A percentile compares a stretch with the other conserved stretches of the same genome.
phyloP scores from a whole-genome alignment of 2,113 vertebrate species.

The Daubentonia madagascariensis region DNA sequence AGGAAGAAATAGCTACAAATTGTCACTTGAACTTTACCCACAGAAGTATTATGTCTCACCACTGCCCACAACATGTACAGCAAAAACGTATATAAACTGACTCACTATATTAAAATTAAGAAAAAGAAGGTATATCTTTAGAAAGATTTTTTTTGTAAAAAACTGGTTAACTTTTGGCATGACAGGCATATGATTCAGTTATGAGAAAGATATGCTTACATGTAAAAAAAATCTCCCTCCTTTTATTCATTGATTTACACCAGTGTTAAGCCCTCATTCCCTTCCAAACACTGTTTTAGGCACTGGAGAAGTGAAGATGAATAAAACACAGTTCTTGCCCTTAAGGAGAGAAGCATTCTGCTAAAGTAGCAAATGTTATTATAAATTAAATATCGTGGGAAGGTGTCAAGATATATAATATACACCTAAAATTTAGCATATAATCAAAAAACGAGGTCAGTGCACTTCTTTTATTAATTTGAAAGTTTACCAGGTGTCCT shows the following conservation, averaged over 20 bases:
- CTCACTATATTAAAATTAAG: neutral
- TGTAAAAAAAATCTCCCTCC: neutral
- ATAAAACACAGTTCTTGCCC: neutral
- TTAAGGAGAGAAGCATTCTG: neutral
- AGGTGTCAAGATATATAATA: neutral
- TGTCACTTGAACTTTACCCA: neutral
- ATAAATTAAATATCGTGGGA: neutral
- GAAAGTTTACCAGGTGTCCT: neutral
- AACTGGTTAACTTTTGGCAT: neutral
- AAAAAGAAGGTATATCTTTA: neutral
- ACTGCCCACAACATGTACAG: neutral
- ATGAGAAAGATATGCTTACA: neutral
- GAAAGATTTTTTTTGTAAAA: neutral
- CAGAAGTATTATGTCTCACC: neutral
- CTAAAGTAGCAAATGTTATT: neutral
- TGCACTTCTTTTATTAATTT: neutral
- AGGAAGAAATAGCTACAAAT: neutral
- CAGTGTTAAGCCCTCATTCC: neutral
- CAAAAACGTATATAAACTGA: neutral
- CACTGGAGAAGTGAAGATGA: neutral
- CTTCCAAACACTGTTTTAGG: neutral
- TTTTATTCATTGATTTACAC: neutral
- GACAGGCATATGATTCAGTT: neutral
- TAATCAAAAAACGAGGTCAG: neutral
- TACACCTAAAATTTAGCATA: neutral